Evolutionary conservation across 2,797 vertebrate species (phyloP), one percentile per base, ranked within the genome.

Genomic region (Orientallactaga sibirica): DNA sequence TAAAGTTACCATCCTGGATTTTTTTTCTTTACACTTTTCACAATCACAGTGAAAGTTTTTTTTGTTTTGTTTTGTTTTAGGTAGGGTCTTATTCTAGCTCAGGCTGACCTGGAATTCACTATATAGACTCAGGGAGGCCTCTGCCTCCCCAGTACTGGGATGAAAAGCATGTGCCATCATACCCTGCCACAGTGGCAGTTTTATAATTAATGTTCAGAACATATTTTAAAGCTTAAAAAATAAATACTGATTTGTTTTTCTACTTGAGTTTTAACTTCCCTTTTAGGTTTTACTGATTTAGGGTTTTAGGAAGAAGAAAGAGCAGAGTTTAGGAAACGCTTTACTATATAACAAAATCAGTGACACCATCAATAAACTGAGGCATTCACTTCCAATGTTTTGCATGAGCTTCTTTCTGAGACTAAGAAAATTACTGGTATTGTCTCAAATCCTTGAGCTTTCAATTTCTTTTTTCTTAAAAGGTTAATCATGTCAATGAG

Each of bases 391-490:
- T 25, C 6, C 7, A 70, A 87, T 20, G 20, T 19, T 37, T 62
- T 29, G 52, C 16, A 52, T 68, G 55, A 77, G 92, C 61, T 62
- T 64, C 20, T 62, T 76, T 82, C 77, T 79, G 61, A 79, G 33
- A n/a, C 24, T 93, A 88, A 43, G 73, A 78, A 93, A 89, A 82
- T 74, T 33, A 55, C 2, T 87, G 20, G 1, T 64, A 85, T 91
- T 80, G 29, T 90, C n/a, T 91, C 75, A 83, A 76, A 12, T 75
- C 89, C 78, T 79, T 95, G 78, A n/a, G 9, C 3, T 55, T 15
- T 11, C 27, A 55, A 0, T 62, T 2, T 74, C 41, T 77, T 82
- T 64, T 66, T 29, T 64, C 66, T 76, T 82, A 92, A 93, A 22
- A 80, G 4, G 5, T 5, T 90, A 87, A 95, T 75, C 61, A 37